Evolutionary conservation across 2,113 vertebrate species (phyloP).

Genomic region (Scalopus aquaticus): DNA sequence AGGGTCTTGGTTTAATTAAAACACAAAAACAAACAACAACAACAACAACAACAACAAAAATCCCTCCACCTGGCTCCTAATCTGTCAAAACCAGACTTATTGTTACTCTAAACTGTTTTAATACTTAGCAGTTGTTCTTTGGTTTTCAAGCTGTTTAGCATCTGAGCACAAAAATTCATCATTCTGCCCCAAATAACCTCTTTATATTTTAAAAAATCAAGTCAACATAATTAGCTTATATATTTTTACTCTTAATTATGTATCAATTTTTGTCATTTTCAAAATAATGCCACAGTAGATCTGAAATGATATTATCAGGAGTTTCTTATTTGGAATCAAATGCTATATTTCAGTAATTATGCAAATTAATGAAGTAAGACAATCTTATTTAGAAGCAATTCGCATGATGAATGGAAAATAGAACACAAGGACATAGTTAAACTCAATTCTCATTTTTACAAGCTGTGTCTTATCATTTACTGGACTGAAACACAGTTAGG

Average conservation of each 20-base stretch:
- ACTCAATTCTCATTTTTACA: conserved; percentile 55
- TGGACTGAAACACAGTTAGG: conserved; percentile 43
- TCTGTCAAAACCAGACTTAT: conserved; percentile 40
- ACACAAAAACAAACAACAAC: conserved; percentile 5
- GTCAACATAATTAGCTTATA: neutral
- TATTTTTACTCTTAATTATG: conserved; percentile 63
- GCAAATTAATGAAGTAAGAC: conserved; percentile 77
- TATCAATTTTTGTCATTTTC: conserved; percentile 54
- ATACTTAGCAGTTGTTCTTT: conserved; percentile 4
- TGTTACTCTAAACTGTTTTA: neutral
- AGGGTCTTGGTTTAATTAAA: conserved; percentile 45
- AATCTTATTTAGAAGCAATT: conserved; percentile 75
- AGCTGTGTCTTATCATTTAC: conserved; percentile 66
- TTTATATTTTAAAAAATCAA: conserved; percentile 51
- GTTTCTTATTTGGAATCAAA: conserved; percentile 65
- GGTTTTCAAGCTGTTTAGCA: conserved; percentile 49
- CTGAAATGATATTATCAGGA: conserved; percentile 66
- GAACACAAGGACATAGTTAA: conserved; percentile 62
- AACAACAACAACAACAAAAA: neutral
- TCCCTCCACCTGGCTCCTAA: conserved; percentile 10
- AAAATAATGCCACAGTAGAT: conserved; percentile 62
- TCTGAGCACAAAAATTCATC: conserved; percentile 52
- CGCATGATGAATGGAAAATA: conserved; percentile 66
- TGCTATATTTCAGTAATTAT: conserved; percentile 73
- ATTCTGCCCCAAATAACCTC: neutral